Conservation (phyloP, 2,113 vertebrate genomes). For the Percopsis transmontana region DNA sequence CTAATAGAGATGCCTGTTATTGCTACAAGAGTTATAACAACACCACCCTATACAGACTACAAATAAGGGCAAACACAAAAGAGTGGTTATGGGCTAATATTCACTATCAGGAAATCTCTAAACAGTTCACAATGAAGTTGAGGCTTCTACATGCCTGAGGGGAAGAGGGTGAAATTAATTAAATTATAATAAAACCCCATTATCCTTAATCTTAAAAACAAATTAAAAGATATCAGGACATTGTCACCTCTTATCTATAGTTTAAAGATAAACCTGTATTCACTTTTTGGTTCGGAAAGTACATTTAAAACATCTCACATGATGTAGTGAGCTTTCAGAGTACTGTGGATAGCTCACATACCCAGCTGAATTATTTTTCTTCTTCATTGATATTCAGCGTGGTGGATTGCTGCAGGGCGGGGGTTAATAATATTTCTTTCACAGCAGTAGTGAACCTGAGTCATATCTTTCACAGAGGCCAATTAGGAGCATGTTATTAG, state of each 20-base stretch:
- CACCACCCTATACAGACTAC: constrained; percentile 24
- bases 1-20: constrained; percentile 9
- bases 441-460: constrained; percentile 36
- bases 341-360: constrained; percentile 27
- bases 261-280: constrained; percentile 37
- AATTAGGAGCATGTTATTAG: constrained; percentile 55
- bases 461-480: constrained; percentile 56
- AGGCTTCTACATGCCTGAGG: constrained; percentile 11
- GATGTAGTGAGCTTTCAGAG: constrained; percentile 16
- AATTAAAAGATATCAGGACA: constrained; percentile 30
- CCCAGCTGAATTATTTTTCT: constrained; percentile 11
- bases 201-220: constrained; percentile 45
- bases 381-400: constrained; percentile 33
- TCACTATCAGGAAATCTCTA: constrained; percentile 53
- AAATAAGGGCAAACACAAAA: constrained; percentile 34
- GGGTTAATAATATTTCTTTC: background rate
- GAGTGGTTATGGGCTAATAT: constrained; percentile 46
- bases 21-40: constrained; percentile 17
- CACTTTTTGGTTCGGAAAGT: constrained; percentile 41
- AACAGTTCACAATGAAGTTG: constrained; percentile 48
- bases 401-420: constrained; percentile 26
- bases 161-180: constrained; percentile 41
- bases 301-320: constrained; percentile 41
- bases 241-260: constrained; percentile 35
- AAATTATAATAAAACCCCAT: constrained; percentile 48